Base-by-base conservation (phyloP, 2,888 invertebrate genomes). In the Tethea ocularis region DNA sequence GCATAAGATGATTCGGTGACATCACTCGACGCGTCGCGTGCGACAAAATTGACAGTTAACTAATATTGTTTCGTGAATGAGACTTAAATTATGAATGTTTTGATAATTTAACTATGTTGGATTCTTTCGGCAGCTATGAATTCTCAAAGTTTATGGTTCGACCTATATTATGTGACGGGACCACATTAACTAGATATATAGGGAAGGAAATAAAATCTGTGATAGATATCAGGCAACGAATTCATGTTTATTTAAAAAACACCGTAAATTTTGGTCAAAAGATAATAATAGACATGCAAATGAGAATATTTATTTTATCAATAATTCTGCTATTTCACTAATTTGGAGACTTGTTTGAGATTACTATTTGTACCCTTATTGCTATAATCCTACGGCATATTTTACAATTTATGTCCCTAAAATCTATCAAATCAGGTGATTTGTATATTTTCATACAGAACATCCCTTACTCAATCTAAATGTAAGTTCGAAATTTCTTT, bases 21-120 rank as follows among this genome's bases (percentile, higher is more conserved):
- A 67, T 74, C 71, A 72, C 61, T 56, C 59, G 54, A 61, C 55
- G 55, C 46, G 61, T 61, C 66, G 74, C 62, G 63, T 66, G 66
- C 60, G 57, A 51, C 59, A 61, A 63, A n/a, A 67, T 65, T 64
- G 62, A 59, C 56, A 56, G 59, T 69, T 71, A 66, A 61, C 60
- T 64, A 74, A 46, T 46, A 46, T 46, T 46, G 20, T 46, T 46
- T 46, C 46, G 46, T 46, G 46, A 46, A 46, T 46, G 46, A 20
- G 46, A 46, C 20, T 6, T 20, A 46, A 46, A 46, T 46, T 46
- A 46, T 46, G 46, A 7, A 46, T 46, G 41, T 41, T 41, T 41
- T 41, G 41, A 17, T 41, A 6, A 3, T 41, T 17, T 41, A 17
- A 41, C 41, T 41, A 41, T 41, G 46, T 46, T 46, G 46, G 17